Conservation (phyloP, 2,113 vertebrate genomes). For the Chamaea fasciata region DNA sequence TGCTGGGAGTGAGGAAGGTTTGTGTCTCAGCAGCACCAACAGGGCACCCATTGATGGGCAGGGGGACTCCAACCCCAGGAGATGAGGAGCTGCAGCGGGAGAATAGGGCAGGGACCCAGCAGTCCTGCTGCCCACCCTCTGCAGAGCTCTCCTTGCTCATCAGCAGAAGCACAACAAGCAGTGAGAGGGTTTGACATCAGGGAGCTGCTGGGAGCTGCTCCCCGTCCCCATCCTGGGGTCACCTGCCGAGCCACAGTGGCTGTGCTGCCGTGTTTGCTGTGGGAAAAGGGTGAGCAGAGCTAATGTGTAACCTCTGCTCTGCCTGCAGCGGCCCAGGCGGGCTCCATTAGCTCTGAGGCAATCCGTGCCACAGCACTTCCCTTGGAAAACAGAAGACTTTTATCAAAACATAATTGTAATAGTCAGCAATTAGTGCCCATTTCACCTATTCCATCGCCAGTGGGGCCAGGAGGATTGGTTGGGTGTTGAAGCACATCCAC, state of each 20-base stretch:
- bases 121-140: not conserved
- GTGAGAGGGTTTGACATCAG: not conserved
- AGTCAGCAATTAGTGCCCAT: constrained; percentile 6
- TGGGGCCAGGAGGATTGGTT: not conserved
- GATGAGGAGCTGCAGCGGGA: fast-evolving
- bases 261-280: not conserved
- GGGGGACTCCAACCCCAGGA: not conserved
- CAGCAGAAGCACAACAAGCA: not conserved
- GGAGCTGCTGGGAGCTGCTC: not conserved
- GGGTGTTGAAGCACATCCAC: not conserved
- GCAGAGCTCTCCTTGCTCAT: not conserved
- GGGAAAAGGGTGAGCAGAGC: not conserved
- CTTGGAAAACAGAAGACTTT: constrained; percentile 5
- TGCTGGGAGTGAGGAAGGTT: not conserved
- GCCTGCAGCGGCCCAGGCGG: not conserved
- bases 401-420: not conserved
- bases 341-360: constrained; percentile 19
- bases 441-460: not conserved
- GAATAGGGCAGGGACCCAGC: not conserved
- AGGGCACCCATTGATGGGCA: not conserved
- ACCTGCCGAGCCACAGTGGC: not conserved
- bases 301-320: constrained; percentile 46
- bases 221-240: not conserved
- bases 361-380: not conserved
- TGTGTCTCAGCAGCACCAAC: not conserved